Evolutionary conservation across 2,888 invertebrate genomes (phyloP), one percentile per base, ranked within the genome.

Genomic region (Ornithoptera priamus): DNA sequence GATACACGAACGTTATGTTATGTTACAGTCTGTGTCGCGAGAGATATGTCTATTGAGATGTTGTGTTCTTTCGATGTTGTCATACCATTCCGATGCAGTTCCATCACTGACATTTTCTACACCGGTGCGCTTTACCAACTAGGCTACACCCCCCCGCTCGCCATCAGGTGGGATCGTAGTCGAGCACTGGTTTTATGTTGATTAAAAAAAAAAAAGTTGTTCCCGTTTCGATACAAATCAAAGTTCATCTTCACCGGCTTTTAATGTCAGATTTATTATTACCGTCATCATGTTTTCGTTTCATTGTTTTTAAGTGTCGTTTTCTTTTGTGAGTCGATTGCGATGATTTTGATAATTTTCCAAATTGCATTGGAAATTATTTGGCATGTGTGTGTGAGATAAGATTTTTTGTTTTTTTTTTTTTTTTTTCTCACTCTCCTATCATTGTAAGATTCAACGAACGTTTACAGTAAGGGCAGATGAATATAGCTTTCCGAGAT

Each of bases 21-120:
- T 87, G 81, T 90, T 90, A 78, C 81, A 72, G 84, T 91, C 91
- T 82, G 86, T 92, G 92, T 92, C 84, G 90, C 86, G 81, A 85
- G 75, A 83, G 78, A 82, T 82, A 73, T 76, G 85, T 85, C 85
- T 85, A 86, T 89, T 85, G 82, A 83, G 76, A 80, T 88, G 85
- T 88, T 87, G 85, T 90, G 85, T 84, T 80, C 71, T 76, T 74
- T 90, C 88, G 81, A 81, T 91, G 90, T 91, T 75, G 84, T 88
- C 90, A 90, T 86, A 83, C 80, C 75, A 85, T 78, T 80, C 12
- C 77, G 75, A 78, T 71, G 75, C 75, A 68, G 77, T 75, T 75
- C 77, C 75, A 75, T 70, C 69, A 72, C 74, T 69, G 72, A 67
- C 3, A 30, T 30, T 4, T 30, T 30, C 1, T 15, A 46, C 46